Percentiles rank a stretch among this genome's conserved stretches.
These are phyloP conservation scores for Sacculina carcini DNA, from an alignment of 2,888 invertebrate species.

Conservation along the genomic window DNA sequence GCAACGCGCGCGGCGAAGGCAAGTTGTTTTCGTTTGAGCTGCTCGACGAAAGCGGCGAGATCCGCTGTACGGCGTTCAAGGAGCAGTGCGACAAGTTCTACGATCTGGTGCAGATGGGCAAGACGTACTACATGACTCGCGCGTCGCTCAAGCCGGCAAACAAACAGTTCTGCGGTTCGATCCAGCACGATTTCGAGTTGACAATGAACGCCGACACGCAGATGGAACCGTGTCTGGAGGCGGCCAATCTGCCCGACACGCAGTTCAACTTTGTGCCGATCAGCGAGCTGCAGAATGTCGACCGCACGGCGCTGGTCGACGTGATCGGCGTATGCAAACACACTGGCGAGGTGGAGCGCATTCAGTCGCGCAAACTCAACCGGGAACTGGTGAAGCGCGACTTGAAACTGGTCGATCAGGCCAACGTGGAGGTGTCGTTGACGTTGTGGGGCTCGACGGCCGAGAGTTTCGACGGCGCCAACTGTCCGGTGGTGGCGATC, in stretches of 20 bases:
- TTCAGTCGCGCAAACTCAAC: conserved; percentile 45
- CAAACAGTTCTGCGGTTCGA: conserved; percentile 42
- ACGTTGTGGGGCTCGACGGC: conserved; percentile 83
- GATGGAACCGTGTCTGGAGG: conserved; percentile 26
- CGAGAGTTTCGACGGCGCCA: conserved; percentile 46
- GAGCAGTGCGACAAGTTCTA: conserved; percentile 66
- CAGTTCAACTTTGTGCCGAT: conserved; percentile 52
- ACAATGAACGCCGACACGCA: conserved; percentile 48
- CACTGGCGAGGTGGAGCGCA: conserved; percentile 37
- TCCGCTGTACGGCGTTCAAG: conserved; percentile 67
- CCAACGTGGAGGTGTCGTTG: conserved; percentile 42
- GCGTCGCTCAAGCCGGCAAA: conserved; percentile 76
- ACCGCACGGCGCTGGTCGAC: conserved; percentile 44
- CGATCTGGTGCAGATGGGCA: conserved; percentile 49
- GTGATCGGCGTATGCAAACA: conserved; percentile 62
- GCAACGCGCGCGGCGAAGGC: conserved; percentile 64
- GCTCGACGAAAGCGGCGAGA: conserved; percentile 81
- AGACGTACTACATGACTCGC: conserved; percentile 62
- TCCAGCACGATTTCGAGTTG: conserved; percentile 92
- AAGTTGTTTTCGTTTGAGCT: conserved; percentile 76
- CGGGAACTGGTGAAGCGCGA: conserved; percentile 73
- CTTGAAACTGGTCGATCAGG: conserved; percentile 55
- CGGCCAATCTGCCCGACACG: conserved; percentile 40
- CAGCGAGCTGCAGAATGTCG: conserved; percentile 36
- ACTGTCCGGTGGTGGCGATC: conserved; percentile 53